Evolutionary conservation across 2,113 vertebrate species (phyloP).

Genomic region (Gymnogyps californianus): DNA sequence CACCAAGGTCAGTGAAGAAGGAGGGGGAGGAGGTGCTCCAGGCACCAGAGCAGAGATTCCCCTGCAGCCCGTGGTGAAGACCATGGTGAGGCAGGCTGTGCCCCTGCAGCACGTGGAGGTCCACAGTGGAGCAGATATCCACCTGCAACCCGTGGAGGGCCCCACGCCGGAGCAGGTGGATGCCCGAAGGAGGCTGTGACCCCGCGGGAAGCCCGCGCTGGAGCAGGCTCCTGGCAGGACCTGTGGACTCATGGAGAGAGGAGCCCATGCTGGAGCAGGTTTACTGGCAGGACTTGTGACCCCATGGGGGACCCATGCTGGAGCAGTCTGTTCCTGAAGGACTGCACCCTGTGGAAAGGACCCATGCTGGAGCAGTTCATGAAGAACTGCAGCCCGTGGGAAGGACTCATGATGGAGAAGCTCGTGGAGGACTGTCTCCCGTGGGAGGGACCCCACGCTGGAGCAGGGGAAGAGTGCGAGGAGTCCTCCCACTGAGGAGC

Average conservation of each 20-base stretch:
- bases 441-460: too few species aligned
- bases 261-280: too few species aligned
- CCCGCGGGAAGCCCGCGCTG: not conserved
- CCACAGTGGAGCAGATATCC: not conserved
- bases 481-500: too few species aligned
- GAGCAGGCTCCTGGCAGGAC: not conserved
- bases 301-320: too few species aligned
- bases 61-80: not conserved
- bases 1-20: not conserved
- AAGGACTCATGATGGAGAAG: accelerated
- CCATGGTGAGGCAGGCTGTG: not conserved
- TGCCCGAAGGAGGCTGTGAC: not conserved
- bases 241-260: not conserved
- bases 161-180: not conserved
- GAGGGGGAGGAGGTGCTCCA: not conserved
- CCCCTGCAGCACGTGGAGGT: not conserved
- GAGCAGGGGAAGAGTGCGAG: too few species aligned
- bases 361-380: too few species aligned
- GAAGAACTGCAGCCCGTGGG: too few species aligned
- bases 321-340: too few species aligned
- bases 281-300: too few species aligned
- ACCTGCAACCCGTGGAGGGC: not conserved
- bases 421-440: too few species aligned
- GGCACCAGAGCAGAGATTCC: not conserved
- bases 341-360: too few species aligned